These are phyloP conservation scores for Agrotis puta DNA, from an alignment of 2,888 invertebrate species.

Conservation along the genomic window DNA sequence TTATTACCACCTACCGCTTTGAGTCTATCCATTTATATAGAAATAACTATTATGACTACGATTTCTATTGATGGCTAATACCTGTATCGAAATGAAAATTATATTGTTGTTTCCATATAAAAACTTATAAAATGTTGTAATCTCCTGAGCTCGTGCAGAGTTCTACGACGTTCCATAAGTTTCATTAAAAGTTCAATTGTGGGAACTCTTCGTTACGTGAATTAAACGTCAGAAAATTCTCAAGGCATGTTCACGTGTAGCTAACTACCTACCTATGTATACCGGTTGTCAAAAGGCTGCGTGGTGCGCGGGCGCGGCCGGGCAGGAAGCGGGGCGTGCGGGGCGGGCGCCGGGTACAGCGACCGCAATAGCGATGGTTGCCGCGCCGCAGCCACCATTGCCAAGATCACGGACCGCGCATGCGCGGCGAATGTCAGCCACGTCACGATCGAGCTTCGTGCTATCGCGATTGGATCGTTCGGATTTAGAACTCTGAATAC, in stretches of 20 bases:
- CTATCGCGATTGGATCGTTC: slow-evolving; percentile 85
- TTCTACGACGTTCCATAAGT: slow-evolving; percentile 63
- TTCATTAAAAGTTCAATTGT: slow-evolving; percentile 81
- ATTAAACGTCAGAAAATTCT: slow-evolving; percentile 89
- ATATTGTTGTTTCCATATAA: slow-evolving; percentile 51
- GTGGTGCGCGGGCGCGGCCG: slow-evolving; percentile 63
- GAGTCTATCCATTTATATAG: slow-evolving; percentile 18
- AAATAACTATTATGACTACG: slow-evolving; percentile 43
- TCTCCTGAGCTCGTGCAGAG: slow-evolving; percentile 38
- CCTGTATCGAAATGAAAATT: slow-evolving; percentile 64
- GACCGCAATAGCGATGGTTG: slow-evolving; percentile 87
- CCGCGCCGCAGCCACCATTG: slow-evolving; percentile 88
- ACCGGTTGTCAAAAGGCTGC: slow-evolving; percentile 89
- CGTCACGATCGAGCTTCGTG: slow-evolving; percentile 89
- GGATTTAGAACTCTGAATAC: slow-evolving; percentile 83
- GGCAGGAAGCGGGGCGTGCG: slow-evolving; percentile 67
- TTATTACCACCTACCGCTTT: slow-evolving; percentile 34
- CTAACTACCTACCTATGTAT: slow-evolving; percentile 77
- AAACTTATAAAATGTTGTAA: slow-evolving; percentile 52
- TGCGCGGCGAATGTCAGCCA: slow-evolving; percentile 90
- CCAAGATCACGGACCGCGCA: slow-evolving; percentile 92
- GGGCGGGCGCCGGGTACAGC: slow-evolving; percentile 83
- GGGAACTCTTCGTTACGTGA: slow-evolving; percentile 85
- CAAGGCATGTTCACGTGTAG: slow-evolving; percentile 81
- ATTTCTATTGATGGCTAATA: slow-evolving; percentile 47